Percentiles rank a stretch among this genome's conserved stretches.
Conservation (phyloP, 2,113 vertebrate species). For the Phylloscopus whistleri region DNA sequence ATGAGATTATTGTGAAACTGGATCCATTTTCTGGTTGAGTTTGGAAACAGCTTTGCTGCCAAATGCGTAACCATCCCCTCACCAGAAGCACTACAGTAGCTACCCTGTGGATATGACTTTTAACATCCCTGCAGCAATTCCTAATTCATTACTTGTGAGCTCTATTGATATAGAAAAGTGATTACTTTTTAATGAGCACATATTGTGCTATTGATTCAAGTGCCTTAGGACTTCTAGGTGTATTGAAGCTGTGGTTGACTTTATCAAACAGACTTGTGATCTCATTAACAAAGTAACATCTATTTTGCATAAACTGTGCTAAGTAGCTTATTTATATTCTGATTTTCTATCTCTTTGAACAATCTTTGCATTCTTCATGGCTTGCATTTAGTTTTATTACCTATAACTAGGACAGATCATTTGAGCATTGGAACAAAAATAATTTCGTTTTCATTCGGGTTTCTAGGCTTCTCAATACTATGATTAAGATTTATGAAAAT, state of each 20-base stretch:
- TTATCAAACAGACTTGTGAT: constrained; percentile 22
- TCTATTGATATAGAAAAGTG: not conserved
- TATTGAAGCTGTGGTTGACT: not conserved
- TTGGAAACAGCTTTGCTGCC: not conserved
- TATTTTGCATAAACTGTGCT: constrained; percentile 7
- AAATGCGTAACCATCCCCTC: not conserved
- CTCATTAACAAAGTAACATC: constrained; percentile 5
- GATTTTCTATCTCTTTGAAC: not conserved
- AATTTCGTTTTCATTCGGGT: not conserved
- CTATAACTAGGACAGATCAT: not conserved
- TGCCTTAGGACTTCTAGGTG: not conserved
- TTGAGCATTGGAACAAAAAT: not conserved
- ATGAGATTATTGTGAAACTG: not conserved
- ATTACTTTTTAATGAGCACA: constrained; percentile 4
- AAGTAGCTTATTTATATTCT: constrained; percentile 27
- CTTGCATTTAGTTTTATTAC: not conserved
- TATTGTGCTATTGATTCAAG: not conserved
- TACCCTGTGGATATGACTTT: not conserved
- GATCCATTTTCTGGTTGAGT: not conserved
- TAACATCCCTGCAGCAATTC: not conserved
- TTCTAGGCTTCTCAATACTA: not conserved
- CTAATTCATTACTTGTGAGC: not conserved
- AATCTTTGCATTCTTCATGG: not conserved
- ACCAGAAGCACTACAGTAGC: not conserved
- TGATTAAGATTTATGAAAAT: not conserved